phyloP scores from a whole-genome alignment of 2,113 vertebrate genomes.

The Scytalopus superciliaris region DNA sequence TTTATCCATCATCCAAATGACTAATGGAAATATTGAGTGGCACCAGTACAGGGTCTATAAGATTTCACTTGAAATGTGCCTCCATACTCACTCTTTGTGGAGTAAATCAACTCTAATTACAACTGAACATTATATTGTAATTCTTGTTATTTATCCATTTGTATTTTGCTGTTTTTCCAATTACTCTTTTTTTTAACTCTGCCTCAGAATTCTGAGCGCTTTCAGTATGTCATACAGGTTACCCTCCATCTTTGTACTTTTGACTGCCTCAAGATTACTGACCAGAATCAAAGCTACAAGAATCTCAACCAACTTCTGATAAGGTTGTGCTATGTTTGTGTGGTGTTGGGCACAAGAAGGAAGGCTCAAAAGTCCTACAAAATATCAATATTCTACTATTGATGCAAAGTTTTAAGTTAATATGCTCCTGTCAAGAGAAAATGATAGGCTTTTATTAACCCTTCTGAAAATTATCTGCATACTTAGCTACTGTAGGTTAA shows the following conservation, averaged over 20 bases:
- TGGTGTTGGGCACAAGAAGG: not conserved
- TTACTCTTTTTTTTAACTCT: not conserved
- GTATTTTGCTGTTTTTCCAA: not conserved
- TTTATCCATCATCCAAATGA: not conserved
- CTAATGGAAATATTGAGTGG: not conserved
- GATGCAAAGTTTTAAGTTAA: not conserved
- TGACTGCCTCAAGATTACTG: not conserved
- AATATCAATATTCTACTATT: not conserved
- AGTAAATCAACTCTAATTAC: not conserved
- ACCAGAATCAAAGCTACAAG: not conserved
- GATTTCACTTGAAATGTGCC: not conserved
- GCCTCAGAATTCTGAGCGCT: not conserved
- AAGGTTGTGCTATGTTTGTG: not conserved
- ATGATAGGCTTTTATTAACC: not conserved
- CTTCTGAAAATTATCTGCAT: not conserved
- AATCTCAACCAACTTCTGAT: fast-evolving
- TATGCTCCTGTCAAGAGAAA: not conserved
- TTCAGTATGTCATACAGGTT: not conserved
- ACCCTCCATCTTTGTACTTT: not conserved
- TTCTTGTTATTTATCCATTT: not conserved
- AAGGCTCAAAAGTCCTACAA: not conserved
- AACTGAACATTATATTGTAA: not conserved
- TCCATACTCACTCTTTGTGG: not conserved
- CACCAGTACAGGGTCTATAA: not conserved
- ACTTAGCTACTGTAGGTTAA: not conserved